A percentile compares a stretch with the other conserved stretches of the same genome.
Evolutionary conservation across 2,113 vertebrate genomes (phyloP).

Genomic region (Vanacampus margaritifer): DNA sequence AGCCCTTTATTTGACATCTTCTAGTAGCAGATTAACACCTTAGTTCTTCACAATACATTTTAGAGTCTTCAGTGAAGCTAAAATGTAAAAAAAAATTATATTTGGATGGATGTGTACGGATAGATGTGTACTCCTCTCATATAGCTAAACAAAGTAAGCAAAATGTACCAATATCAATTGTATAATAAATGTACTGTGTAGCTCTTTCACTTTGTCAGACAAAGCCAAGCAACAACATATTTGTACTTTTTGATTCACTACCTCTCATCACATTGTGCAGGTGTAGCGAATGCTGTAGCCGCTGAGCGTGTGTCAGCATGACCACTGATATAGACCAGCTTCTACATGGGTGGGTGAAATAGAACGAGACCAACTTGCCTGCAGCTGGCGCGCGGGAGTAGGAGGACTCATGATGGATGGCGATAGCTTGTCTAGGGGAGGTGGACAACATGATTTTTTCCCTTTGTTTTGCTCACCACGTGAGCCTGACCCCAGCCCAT

Average conservation of each 20-base stretch:
- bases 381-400: conserved; percentile 30
- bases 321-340: conserved; percentile 4
- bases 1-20: too few species aligned
- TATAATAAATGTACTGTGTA: too few species aligned
- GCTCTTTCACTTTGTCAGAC: background rate
- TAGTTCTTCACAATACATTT: too few species aligned
- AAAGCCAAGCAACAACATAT: background rate
- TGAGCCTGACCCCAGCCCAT: conserved; percentile 52
- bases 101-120: background rate
- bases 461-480: conserved; percentile 47
- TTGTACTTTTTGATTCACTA: background rate
- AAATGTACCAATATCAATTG: too few species aligned
- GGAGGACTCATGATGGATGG: conserved; percentile 48
- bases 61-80: too few species aligned
- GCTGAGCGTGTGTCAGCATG: background rate
- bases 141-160: background rate
- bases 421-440: conserved; percentile 22
- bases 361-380: conserved; percentile 38
- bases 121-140: too few species aligned
- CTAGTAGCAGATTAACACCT: too few species aligned
- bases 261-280: background rate
- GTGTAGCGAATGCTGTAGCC: background rate
- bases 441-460: conserved; percentile 16
- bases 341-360: conserved; percentile 14
- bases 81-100: too few species aligned